A percentile compares a stretch with the other conserved stretches of the same genome.
Conservation (phyloP, 1,140 invertebrate genomes). For the Rhagoletis pomonella region DNA sequence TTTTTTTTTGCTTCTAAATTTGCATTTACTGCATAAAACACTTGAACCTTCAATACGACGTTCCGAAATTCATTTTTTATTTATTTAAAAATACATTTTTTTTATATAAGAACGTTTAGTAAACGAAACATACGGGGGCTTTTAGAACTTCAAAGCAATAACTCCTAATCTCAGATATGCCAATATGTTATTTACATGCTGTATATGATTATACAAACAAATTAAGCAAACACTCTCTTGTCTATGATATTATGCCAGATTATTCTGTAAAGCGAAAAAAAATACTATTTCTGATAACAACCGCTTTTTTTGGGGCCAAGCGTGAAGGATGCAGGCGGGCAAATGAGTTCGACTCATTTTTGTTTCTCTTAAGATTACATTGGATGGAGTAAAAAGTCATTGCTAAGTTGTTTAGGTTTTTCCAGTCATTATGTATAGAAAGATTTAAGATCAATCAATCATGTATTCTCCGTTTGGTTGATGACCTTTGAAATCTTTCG, state of each 20-base stretch:
- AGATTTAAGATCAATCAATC: no score
- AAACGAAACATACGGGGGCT: neutral
- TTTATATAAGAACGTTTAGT: neutral
- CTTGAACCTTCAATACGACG: neutral
- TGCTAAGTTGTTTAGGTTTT: no score
- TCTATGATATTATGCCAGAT: neutral
- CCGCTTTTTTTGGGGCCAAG: neutral
- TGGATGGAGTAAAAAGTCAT: no score
- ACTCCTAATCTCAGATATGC: constrained; percentile 40
- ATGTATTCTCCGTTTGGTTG: no score
- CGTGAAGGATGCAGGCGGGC: neutral
- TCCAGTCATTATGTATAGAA: no score
- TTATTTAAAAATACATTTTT: neutral
- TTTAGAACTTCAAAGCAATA: neutral
- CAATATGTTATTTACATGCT: neutral
- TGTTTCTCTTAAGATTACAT: no score
- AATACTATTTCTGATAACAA: neutral
- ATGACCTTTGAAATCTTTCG: no score
- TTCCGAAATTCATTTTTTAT: neutral
- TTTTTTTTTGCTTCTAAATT: neutral
- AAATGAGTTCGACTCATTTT: no score
- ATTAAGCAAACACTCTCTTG: neutral
- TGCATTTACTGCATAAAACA: neutral
- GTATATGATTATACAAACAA: neutral
- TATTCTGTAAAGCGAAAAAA: neutral